phyloP scores from a whole-genome alignment of 1,140 invertebrate genomes.

The Lepidostoma basale region DNA sequence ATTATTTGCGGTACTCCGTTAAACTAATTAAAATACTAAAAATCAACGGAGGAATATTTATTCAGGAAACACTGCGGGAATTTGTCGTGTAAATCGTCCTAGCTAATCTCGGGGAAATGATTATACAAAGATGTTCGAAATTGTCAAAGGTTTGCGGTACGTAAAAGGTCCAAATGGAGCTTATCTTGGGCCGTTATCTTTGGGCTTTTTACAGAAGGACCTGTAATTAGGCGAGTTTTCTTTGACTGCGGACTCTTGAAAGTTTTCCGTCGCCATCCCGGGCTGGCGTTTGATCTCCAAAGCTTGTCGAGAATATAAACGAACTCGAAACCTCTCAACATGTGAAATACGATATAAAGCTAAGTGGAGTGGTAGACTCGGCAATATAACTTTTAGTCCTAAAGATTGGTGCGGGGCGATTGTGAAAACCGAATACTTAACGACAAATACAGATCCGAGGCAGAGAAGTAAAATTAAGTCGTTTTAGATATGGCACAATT shows the following conservation, averaged over 20 bases:
- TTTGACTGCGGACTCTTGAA: slow-evolving; percentile 30
- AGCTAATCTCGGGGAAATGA: background rate
- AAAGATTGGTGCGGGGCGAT: background rate
- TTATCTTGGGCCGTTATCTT: slow-evolving; percentile 41
- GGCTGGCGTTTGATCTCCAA: slow-evolving; percentile 23
- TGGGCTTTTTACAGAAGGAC: slow-evolving; percentile 40
- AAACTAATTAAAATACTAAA: too few species aligned
- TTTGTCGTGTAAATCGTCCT: too few species aligned
- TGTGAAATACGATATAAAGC: slow-evolving; percentile 23
- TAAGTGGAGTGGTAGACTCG: slow-evolving; percentile 10
- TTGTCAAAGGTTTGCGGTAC: slow-evolving; percentile 11
- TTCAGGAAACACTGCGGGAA: too few species aligned
- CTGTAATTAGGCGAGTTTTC: slow-evolving; percentile 44
- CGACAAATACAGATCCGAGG: too few species aligned
- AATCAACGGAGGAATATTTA: too few species aligned
- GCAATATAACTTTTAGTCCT: background rate
- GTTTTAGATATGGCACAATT: too few species aligned
- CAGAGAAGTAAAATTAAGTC: too few species aligned
- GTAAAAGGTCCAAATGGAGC: slow-evolving; percentile 34
- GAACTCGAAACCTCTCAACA: slow-evolving; percentile 18
- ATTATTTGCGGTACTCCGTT: too few species aligned
- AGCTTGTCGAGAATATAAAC: slow-evolving; percentile 17
- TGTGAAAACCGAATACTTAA: background rate
- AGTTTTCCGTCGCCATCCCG: background rate
- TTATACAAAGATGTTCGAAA: background rate